Evolutionary conservation across 2,797 vertebrate species (phyloP).

Genomic region (Anolis apletophallus): DNA sequence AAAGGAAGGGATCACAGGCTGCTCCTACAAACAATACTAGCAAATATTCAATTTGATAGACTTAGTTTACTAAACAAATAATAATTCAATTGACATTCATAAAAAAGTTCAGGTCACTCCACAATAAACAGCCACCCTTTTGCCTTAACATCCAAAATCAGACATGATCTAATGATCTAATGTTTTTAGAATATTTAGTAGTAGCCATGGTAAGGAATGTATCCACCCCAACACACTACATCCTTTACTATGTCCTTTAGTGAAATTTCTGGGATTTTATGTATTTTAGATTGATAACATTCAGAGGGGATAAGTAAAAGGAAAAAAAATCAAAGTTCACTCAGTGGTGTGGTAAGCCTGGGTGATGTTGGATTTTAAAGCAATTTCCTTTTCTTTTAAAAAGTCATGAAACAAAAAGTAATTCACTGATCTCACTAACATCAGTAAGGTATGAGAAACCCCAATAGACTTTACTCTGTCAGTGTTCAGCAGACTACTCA

Average conservation of each 20-base stretch:
- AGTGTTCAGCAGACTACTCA: slow-evolving; percentile 78
- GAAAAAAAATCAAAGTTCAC: slow-evolving; percentile 9
- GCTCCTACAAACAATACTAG: too few species aligned
- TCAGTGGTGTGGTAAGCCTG: slow-evolving; percentile 47
- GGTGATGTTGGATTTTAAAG: slow-evolving; percentile 49
- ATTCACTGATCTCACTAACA: slow-evolving; percentile 53
- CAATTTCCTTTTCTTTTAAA: slow-evolving; percentile 63
- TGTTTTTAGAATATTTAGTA: too few species aligned
- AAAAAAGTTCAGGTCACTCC: too few species aligned
- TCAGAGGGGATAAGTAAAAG: slow-evolving; percentile 23
- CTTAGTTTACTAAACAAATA: too few species aligned
- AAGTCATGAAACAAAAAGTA: slow-evolving; percentile 54
- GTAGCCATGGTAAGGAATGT: not conserved
- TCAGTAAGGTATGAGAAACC: slow-evolving; percentile 70
- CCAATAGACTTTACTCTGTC: slow-evolving; percentile 74
- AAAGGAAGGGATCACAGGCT: too few species aligned
- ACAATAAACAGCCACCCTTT: too few species aligned
- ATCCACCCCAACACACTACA: not conserved
- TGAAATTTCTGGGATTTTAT: not conserved
- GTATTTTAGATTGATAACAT: slow-evolving; percentile 42
- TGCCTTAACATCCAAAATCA: too few species aligned
- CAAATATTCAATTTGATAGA: too few species aligned
- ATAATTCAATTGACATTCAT: too few species aligned
- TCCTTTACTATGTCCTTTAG: not conserved
- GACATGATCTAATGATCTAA: too few species aligned